These are phyloP conservation scores for Gonatopus flavifemur DNA, from an alignment of 1,140 invertebrate species.

Conservation along the genomic window DNA sequence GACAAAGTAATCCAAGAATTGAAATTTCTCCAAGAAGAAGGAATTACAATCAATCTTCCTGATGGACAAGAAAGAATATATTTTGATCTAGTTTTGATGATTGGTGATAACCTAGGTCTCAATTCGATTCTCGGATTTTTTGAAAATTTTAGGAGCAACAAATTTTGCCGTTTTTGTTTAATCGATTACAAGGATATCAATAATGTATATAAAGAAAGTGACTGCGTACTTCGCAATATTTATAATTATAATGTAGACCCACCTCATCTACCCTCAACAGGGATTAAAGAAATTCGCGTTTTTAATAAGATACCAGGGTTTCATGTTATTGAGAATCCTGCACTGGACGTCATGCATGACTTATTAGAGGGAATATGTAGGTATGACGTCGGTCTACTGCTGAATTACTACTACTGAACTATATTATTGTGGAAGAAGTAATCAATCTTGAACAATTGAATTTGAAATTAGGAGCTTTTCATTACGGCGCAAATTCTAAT, in stretches of 20 bases:
- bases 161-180: slow-evolving; percentile 6
- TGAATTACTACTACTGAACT: slow-evolving; percentile 4
- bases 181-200: background rate
- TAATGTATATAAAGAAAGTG: background rate
- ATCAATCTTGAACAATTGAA: slow-evolving; percentile 16
- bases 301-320: background rate
- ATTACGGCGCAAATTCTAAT: slow-evolving; percentile 14
- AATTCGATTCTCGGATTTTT: no score
- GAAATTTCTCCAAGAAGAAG: no score
- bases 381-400: slow-evolving; percentile 7
- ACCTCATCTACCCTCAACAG: background rate
- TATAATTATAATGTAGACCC: slow-evolving; percentile 4
- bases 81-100: no score
- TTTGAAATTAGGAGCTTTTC: slow-evolving; percentile 11
- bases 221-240: slow-evolving; percentile 1
- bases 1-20: no score
- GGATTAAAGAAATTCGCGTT: background rate
- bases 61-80: no score
- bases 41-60: no score
- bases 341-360: background rate
- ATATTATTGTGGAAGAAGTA: slow-evolving; percentile 5
- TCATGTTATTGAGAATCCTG: background rate
- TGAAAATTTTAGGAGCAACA: background rate
- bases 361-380: no score
- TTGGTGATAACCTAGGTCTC: no score